These are phyloP conservation scores for Bombyx huttoni DNA, from an alignment of 2,888 invertebrate genomes.

Conservation along the genomic window DNA sequence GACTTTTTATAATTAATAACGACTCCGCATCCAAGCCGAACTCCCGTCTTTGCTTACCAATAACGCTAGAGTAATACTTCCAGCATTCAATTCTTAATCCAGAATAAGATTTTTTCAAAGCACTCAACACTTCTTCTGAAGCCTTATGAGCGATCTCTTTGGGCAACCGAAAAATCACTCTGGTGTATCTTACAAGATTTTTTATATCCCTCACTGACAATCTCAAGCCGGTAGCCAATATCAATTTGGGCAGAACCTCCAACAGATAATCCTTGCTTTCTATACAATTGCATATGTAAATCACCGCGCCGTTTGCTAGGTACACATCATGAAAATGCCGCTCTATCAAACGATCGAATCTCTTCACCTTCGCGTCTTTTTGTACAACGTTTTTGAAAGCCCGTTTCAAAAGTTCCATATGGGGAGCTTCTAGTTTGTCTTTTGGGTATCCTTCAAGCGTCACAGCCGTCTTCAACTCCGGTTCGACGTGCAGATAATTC, in stretches of 20 bases:
- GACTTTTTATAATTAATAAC: conserved; percentile 42
- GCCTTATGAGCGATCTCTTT: conserved; percentile 47
- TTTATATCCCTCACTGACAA: conserved; percentile 45
- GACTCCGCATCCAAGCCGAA: conserved; percentile 59
- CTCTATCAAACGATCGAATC: conserved; percentile 46
- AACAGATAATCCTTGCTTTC: conserved; percentile 56
- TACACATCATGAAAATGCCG: conserved; percentile 60
- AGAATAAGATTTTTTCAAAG: conserved; percentile 37
- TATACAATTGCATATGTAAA: conserved; percentile 58
- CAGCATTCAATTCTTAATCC: conserved; percentile 49
- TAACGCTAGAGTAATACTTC: conserved; percentile 58
- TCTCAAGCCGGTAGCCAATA: conserved; percentile 49
- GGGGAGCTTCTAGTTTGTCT: conserved; percentile 53
- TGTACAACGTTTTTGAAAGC: conserved; percentile 55
- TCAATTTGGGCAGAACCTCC: conserved; percentile 47
- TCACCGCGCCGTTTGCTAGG: conserved; percentile 55
- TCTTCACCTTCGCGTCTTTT: conserved; percentile 50
- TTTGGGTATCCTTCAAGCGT: conserved; percentile 54
- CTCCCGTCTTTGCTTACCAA: conserved; percentile 57
- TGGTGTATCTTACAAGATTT: conserved; percentile 46
- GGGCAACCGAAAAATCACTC: conserved; percentile 46
- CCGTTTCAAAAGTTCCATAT: conserved; percentile 48
- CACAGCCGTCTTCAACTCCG: conserved; percentile 52
- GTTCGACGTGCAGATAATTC: conserved; percentile 54
- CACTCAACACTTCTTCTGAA: conserved; percentile 37